Conservation (phyloP, 2,888 invertebrate genomes). For the Drosophila mettleri region DNA sequence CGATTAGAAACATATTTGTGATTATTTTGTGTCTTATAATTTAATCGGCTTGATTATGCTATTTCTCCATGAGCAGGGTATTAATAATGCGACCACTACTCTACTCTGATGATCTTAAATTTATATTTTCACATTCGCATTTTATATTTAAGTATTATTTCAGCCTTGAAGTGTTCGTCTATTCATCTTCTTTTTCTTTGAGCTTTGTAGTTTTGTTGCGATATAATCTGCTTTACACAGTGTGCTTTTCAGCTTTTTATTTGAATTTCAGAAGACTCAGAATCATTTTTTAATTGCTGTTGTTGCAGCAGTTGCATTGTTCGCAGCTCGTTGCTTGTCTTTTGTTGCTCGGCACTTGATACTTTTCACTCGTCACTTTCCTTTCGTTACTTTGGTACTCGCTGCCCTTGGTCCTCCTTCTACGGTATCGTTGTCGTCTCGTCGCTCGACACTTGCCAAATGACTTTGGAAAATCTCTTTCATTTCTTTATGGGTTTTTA, state of each 20-base stretch:
- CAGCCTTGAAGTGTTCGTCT: too few relatives aligned
- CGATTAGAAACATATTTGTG: too few relatives aligned
- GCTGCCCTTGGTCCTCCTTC: not conserved
- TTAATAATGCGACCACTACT: not conserved
- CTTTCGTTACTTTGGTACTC: slow-evolving; percentile 10
- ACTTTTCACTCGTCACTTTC: slow-evolving; percentile 2
- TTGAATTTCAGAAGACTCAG: slow-evolving; percentile 23
- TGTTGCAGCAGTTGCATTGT: slow-evolving; percentile 35
- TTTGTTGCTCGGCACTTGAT: slow-evolving; percentile 11
- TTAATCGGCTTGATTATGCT: not conserved
- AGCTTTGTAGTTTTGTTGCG: not conserved
- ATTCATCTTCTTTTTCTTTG: not conserved
- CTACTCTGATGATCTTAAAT: not conserved
- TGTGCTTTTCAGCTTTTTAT: slow-evolving; percentile 10
- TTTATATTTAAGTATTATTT: not conserved
- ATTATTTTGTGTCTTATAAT: not conserved
- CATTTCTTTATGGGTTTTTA: slow-evolving; percentile 49
- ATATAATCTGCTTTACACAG: slow-evolving; percentile 21
- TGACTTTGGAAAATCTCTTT: slow-evolving; percentile 69
- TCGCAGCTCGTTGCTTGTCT: slow-evolving; percentile 18
- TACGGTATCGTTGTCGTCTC: not conserved
- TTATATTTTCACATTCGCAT: not conserved
- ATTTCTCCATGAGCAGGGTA: not conserved
- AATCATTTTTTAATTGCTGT: slow-evolving; percentile 28
- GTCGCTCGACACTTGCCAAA: slow-evolving; percentile 45